These are phyloP conservation scores for Lonchura striata DNA, from an alignment of 2,113 vertebrate genomes.

Conservation along the genomic window DNA sequence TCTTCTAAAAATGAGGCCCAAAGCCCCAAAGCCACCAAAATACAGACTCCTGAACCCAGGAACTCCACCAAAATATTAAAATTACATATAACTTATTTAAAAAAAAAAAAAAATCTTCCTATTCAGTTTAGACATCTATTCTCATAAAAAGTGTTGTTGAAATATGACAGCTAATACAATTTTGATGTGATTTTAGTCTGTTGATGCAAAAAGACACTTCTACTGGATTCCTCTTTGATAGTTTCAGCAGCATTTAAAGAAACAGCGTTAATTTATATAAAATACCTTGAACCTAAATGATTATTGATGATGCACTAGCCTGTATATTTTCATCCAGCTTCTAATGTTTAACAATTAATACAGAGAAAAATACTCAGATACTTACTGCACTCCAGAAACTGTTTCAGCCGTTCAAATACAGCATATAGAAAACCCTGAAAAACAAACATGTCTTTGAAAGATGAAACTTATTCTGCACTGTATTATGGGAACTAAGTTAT, in stretches of 20 bases:
- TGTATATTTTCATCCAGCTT: background rate
- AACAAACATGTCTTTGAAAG: background rate
- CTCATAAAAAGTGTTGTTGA: accelerated
- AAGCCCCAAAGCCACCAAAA: accelerated
- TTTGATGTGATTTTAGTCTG: background rate
- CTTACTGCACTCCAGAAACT: slow-evolving; percentile 96
- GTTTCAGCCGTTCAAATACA: slow-evolving; percentile 90
- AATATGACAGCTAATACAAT: background rate
- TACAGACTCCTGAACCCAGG: background rate
- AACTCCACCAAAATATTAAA: background rate
- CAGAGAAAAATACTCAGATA: slow-evolving; percentile 30
- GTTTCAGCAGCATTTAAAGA: background rate
- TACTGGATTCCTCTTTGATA: background rate
- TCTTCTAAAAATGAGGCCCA: background rate
- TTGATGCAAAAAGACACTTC: background rate
- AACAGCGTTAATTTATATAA: background rate
- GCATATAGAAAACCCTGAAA: slow-evolving; percentile 90
- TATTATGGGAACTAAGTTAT: background rate
- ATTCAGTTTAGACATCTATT: background rate
- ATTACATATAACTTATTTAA: background rate
- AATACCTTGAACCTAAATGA: background rate
- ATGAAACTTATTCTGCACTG: background rate
- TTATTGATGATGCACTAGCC: background rate
- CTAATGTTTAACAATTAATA: background rate
- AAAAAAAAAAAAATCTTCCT: background rate